Percentiles rank a stretch among this genome's conserved stretches.
Evolutionary conservation across 1,140 invertebrate genomes (phyloP).

Genomic region (Philaenus spumarius): DNA sequence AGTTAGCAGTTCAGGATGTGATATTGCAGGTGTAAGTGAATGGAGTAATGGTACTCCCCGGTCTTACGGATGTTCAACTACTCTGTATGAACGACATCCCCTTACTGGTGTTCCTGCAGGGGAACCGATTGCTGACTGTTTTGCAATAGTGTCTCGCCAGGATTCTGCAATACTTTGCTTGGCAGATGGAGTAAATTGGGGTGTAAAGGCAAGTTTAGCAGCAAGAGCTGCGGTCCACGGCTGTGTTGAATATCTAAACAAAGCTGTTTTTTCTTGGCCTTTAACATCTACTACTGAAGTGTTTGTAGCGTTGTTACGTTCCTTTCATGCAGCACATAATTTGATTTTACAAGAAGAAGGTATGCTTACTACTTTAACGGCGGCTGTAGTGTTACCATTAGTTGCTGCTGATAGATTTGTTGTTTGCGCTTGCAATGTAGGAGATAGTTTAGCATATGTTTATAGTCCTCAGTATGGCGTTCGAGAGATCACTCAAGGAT

Average conservation of each 20-base stretch:
- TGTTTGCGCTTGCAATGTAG: constrained; percentile 86
- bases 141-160: constrained; percentile 69
- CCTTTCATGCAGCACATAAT: constrained; percentile 82
- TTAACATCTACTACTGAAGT: constrained; percentile 49
- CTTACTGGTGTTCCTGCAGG: constrained; percentile 67
- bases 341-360: constrained; percentile 82
- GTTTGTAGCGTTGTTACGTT: constrained; percentile 69
- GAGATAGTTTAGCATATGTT: constrained; percentile 83
- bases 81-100: constrained; percentile 74
- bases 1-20: constrained; percentile 22
- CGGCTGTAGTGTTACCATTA: constrained; percentile 66
- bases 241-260: constrained; percentile 77
- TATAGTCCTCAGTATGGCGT: constrained; percentile 71
- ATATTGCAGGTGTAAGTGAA: constrained; percentile 56
- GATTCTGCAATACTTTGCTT: constrained; percentile 77
- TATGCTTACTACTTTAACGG: constrained; percentile 79
- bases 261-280: constrained; percentile 55
- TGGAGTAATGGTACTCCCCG: constrained; percentile 42
- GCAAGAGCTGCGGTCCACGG: constrained; percentile 83
- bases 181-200: constrained; percentile 94
- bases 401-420: constrained; percentile 51
- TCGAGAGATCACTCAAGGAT: constrained; percentile 66
- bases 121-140: constrained; percentile 86
- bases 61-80: constrained; percentile 38
- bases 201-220: constrained; percentile 80